Evolutionary conservation across 2,797 vertebrate genomes (phyloP).

Genomic region (Sphenopsis melanotis): DNA sequence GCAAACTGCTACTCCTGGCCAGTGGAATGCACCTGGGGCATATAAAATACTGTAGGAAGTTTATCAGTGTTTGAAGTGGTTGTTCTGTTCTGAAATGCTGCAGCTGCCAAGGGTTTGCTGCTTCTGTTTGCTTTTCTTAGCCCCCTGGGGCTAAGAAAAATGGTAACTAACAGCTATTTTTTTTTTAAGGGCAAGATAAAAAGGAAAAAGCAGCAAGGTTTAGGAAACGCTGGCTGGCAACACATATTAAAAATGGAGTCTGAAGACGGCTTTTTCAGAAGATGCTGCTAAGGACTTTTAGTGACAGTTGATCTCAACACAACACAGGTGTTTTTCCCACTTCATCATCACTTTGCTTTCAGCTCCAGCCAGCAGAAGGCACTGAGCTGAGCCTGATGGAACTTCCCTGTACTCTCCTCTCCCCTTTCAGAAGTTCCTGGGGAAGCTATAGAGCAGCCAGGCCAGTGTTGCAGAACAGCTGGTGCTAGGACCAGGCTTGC

Average conservation of each 20-base stretch:
- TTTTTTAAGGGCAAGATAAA: constrained; percentile 72
- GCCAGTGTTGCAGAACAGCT: not conserved
- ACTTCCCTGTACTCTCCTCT: not conserved
- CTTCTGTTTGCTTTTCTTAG: too few species aligned
- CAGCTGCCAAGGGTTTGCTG: not conserved
- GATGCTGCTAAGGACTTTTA: not conserved
- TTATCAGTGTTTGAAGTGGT: rapidly evolving
- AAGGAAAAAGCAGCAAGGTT: constrained; percentile 82
- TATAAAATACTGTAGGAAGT: rapidly evolving
- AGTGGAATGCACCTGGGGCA: not conserved
- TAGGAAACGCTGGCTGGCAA: constrained; percentile 81
- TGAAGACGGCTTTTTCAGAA: not conserved
- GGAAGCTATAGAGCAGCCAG: not conserved
- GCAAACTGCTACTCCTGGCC: too few species aligned
- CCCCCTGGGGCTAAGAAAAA: not conserved
- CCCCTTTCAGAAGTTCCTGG: not conserved
- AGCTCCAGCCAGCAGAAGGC: not conserved
- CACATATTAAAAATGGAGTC: constrained; percentile 51
- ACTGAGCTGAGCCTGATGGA: rapidly evolving
- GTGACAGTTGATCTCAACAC: not conserved
- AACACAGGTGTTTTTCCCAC: rapidly evolving
- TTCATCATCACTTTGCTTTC: not conserved
- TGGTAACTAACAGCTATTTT: not conserved
- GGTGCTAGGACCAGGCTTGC: not conserved
- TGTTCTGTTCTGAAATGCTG: not conserved